phyloP scores from a whole-genome alignment of 1,140 invertebrate genomes.

The Agraylea sexmaculata region DNA sequence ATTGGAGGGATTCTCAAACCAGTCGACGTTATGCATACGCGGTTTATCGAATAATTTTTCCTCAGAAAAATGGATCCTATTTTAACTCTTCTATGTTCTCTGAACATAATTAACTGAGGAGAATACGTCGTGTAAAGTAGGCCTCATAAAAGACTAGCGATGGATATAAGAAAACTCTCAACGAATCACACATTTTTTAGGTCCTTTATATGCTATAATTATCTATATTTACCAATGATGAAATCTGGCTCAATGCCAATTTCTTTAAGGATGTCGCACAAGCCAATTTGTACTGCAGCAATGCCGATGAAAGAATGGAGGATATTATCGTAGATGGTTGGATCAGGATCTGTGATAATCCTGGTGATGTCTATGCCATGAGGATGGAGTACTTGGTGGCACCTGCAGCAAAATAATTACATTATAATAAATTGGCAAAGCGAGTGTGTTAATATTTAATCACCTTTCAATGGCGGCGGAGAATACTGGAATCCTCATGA shows the following conservation, averaged over 20 bases:
- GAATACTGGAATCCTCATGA: slow-evolving; percentile 57
- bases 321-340: slow-evolving; percentile 66
- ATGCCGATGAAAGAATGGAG: slow-evolving; percentile 85
- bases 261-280: slow-evolving; percentile 62
- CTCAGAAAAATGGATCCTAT: no score
- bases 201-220: no score
- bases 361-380: slow-evolving; percentile 68
- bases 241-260: slow-evolving; percentile 69
- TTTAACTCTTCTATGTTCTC: no score
- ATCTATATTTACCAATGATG: slow-evolving; percentile 64
- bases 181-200: no score
- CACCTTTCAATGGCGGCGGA: slow-evolving; percentile 55
- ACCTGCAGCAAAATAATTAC: slow-evolving; percentile 29
- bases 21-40: no score
- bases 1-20: no score
- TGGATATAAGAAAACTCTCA: no score
- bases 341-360: slow-evolving; percentile 63
- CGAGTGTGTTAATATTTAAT: slow-evolving; percentile 7
- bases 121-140: no score
- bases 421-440: slow-evolving; percentile 8
- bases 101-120: no score
- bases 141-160: no score
- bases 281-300: slow-evolving; percentile 74
- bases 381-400: slow-evolving; percentile 55
- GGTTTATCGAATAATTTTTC: no score